phyloP scores from a whole-genome alignment of 2,888 invertebrate species.

The Ypsolopha sequella region DNA sequence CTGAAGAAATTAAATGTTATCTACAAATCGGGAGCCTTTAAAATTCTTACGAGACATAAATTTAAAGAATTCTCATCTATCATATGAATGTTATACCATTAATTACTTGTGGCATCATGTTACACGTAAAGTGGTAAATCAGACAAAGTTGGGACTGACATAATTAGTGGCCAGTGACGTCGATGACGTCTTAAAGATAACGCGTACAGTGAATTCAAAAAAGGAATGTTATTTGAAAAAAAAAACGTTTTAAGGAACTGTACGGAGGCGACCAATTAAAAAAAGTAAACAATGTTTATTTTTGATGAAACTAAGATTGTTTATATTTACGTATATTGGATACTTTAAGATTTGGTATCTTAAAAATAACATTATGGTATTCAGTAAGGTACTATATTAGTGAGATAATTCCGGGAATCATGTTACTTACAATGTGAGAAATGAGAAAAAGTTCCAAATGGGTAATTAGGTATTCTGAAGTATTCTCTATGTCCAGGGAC shows the following conservation, averaged over 20 bases:
- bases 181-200: neutral
- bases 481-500: neutral
- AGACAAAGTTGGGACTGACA: constrained; percentile 24
- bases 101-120: constrained; percentile 8
- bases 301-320: neutral
- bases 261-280: too few species aligned
- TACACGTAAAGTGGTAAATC: constrained; percentile 20
- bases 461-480: constrained; percentile 47
- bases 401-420: constrained; percentile 45
- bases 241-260: neutral
- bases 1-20: neutral
- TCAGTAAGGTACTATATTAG: neutral
- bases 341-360: neutral
- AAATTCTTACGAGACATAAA: neutral
- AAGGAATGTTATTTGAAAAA: neutral
- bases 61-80: neutral
- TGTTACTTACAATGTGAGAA: constrained; percentile 38
- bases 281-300: neutral
- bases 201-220: neutral
- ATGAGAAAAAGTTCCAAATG: constrained; percentile 38
- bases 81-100: neutral
- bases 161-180: constrained; percentile 22
- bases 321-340: neutral
- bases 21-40: neutral
- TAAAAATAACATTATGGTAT: neutral